phyloP scores from a whole-genome alignment of 2,113 vertebrate genomes.

The Mormyrus iriodes region DNA sequence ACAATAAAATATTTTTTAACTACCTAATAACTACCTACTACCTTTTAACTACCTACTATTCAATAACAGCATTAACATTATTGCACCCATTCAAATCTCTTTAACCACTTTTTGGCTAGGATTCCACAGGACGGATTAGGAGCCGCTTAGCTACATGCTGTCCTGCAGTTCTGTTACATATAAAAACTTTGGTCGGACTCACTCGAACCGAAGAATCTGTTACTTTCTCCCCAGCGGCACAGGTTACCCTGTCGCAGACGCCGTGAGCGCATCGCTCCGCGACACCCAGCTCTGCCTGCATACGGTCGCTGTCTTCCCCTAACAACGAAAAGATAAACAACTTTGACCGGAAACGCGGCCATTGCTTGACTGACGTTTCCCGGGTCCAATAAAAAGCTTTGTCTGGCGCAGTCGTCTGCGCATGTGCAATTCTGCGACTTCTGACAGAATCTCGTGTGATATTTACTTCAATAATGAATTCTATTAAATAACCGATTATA shows the following conservation, averaged over 20 bases:
- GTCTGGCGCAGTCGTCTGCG: background rate
- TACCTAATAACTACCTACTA: too few species aligned
- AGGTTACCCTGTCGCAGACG: background rate
- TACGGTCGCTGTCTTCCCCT: background rate
- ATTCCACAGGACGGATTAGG: background rate
- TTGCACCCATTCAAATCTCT: background rate
- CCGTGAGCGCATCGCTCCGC: background rate
- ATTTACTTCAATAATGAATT: background rate
- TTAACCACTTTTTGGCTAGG: background rate
- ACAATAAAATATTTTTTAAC: too few species aligned
- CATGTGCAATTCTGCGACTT: background rate
- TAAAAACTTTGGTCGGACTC: background rate
- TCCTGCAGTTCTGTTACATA: background rate
- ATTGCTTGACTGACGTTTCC: background rate
- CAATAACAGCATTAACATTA: background rate
- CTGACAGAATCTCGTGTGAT: background rate
- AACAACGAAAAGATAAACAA: conserved; percentile 6
- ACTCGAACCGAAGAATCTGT: background rate
- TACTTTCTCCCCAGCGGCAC: background rate
- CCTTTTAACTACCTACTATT: background rate
- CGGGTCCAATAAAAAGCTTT: background rate
- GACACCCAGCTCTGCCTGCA: background rate
- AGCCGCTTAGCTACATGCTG: background rate
- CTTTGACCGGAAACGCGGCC: background rate
- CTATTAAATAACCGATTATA: background rate